Conservation (phyloP, 2,888 invertebrate genomes). For the Leptura quadrifasciata region DNA sequence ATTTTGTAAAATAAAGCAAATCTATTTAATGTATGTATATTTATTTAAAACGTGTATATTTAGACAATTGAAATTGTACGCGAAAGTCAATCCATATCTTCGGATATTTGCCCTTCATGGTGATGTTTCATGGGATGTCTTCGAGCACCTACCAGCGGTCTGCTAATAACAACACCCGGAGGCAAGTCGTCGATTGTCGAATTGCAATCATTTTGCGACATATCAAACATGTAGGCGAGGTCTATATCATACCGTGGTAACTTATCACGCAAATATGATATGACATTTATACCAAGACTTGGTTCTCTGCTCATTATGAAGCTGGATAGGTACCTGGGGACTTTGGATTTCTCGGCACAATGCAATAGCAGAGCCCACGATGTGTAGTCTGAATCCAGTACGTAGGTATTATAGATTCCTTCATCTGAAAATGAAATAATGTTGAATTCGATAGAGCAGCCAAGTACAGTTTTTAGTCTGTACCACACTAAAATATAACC, state of each 20-base stretch:
- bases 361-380: conserved; percentile 90
- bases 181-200: conserved; percentile 70
- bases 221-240: conserved; percentile 88
- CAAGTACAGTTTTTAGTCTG: no score
- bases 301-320: conserved; percentile 84
- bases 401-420: conserved; percentile 91
- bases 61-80: no score
- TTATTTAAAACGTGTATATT: no score
- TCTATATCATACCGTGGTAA: conserved; percentile 89
- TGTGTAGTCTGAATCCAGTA: conserved; percentile 88
- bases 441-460: background rate
- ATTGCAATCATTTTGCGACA: conserved; percentile 83
- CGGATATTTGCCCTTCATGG: conserved; percentile 59
- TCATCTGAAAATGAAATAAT: conserved; percentile 78
- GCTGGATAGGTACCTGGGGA: conserved; percentile 87
- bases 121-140: conserved; percentile 74
- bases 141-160: conserved; percentile 63
- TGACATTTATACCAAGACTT: conserved; percentile 80
- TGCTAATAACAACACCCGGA: conserved; percentile 64
- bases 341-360: conserved; percentile 89
- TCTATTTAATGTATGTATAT: no score
- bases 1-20: no score
- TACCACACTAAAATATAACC: no score
- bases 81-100: background rate
- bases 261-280: conserved; percentile 86